Conservation (phyloP, 2,888 invertebrate genomes). For the Noctua pronuba region DNA sequence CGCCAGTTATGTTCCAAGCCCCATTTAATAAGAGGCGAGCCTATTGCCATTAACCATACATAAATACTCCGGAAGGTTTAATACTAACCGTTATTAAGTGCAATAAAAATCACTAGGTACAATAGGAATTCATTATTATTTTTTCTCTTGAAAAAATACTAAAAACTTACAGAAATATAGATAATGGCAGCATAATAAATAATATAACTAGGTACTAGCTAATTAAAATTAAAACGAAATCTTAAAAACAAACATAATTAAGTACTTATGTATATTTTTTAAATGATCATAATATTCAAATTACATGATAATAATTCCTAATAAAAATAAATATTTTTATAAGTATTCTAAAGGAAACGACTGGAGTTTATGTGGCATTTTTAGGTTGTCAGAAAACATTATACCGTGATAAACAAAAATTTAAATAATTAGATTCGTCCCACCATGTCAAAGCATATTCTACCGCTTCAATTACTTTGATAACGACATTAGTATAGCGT, state of each 20-base stretch:
- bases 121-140: conserved; percentile 13
- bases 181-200: conserved; percentile 11
- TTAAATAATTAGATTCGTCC: background rate
- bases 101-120: background rate
- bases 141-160: conserved; percentile 24
- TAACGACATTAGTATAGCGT: no score
- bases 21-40: background rate
- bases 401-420: background rate
- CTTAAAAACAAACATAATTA: conserved; percentile 28
- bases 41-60: background rate
- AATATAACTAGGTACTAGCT: conserved; percentile 4
- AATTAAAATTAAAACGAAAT: conserved; percentile 16
- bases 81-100: background rate
- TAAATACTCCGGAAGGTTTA: background rate
- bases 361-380: background rate
- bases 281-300: background rate
- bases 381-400: background rate
- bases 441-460: background rate
- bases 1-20: background rate
- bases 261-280: background rate
- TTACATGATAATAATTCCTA: background rate
- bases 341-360: background rate
- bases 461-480: background rate
- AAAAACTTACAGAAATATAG: conserved; percentile 27
- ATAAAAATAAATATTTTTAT: background rate